A percentile compares a stretch with the other conserved stretches of the same genome.
phyloP scores from a whole-genome alignment of 2,113 vertebrate species.

The Trochalopteron elliotii region DNA sequence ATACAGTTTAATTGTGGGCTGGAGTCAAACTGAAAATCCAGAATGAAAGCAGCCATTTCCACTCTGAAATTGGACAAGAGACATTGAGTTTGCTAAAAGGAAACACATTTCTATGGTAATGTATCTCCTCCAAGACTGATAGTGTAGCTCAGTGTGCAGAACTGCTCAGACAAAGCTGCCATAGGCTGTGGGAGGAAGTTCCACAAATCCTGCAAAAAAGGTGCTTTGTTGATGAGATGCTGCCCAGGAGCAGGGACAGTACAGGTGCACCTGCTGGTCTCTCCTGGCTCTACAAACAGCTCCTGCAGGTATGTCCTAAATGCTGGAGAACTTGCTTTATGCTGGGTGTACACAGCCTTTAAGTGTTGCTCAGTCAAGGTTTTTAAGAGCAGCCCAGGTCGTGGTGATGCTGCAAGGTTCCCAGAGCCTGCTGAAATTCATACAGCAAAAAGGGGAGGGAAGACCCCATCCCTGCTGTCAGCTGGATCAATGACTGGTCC shows the following conservation, averaged over 20 bases:
- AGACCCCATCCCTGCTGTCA: neutral
- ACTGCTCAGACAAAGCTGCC: neutral
- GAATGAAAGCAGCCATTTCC: neutral
- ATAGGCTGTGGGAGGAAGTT: neutral
- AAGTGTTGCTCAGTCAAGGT: neutral
- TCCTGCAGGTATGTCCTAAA: neutral
- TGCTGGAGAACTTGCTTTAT: neutral
- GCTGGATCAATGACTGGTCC: neutral
- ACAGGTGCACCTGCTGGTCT: neutral
- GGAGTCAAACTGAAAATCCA: neutral
- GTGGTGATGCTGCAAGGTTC: neutral
- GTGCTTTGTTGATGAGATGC: neutral
- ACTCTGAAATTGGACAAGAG: neutral
- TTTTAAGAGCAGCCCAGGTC: neutral
- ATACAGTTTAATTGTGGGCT: neutral
- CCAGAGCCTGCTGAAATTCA: neutral
- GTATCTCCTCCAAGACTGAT: neutral
- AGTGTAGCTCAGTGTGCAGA: neutral
- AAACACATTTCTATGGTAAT: neutral
- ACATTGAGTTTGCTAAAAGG: neutral
- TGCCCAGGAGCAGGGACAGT: neutral
- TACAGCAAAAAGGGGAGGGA: neutral
- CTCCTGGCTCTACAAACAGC: neutral
- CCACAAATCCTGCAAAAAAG: neutral
- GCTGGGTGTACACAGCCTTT: neutral